phyloP scores from a whole-genome alignment of 2,888 invertebrate species.

The Erebia ligea region DNA sequence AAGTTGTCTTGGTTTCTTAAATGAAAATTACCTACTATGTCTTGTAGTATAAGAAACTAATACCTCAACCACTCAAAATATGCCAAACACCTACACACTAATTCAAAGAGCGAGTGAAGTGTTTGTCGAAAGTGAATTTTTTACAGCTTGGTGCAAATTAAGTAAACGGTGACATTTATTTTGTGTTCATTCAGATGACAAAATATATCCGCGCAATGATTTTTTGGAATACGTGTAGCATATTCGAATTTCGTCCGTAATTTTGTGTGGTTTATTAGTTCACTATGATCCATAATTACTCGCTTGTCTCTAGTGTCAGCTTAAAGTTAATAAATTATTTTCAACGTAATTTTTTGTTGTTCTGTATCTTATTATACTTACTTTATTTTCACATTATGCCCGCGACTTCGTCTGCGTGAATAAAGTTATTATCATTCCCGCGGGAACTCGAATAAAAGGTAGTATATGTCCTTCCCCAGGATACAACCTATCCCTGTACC shows the following conservation, averaged over 20 bases:
- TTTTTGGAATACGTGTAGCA: conserved; percentile 41
- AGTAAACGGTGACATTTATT: conserved; percentile 44
- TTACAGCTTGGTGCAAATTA: conserved; percentile 59
- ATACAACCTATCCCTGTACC: too few relatives aligned
- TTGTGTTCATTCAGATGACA: conserved; percentile 46
- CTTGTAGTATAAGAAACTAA: background rate
- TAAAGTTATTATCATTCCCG: too few relatives aligned
- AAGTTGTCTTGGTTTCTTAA: too few relatives aligned
- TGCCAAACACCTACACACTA: conserved; percentile 27
- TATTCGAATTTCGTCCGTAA: background rate
- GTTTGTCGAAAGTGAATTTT: conserved; percentile 67
- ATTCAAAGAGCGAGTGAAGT: conserved; percentile 39
- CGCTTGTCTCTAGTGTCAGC: conserved; percentile 13
- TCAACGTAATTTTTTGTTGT: background rate
- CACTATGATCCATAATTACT: background rate
- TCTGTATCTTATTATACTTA: conserved; percentile 1
- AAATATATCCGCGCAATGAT: conserved; percentile 38
- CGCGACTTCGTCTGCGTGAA: too few relatives aligned
- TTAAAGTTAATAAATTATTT: conserved; percentile 18
- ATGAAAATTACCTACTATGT: background rate
- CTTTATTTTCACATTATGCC: conserved; percentile 7
- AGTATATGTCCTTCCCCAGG: too few relatives aligned
- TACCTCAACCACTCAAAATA: conserved; percentile 18
- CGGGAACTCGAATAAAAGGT: too few relatives aligned
- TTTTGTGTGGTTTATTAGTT: background rate